Percentiles rank a stretch among this genome's conserved stretches.
phyloP scores from a whole-genome alignment of 2,113 vertebrate species.

The Anthoscopus minutus region DNA sequence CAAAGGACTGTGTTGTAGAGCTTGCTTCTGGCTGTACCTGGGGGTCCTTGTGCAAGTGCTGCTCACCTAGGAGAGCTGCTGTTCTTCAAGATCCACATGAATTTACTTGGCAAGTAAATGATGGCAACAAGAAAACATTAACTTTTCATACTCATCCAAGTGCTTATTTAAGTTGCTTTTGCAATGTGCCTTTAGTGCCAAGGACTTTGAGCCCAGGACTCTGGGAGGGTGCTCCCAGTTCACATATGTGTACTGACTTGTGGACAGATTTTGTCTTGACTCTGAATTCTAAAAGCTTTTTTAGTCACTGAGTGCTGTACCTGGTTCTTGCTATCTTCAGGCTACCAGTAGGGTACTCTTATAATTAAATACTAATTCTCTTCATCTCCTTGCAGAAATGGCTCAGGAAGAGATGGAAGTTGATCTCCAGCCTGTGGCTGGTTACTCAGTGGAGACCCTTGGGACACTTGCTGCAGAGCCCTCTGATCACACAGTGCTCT shows the following conservation, averaged over 20 bases:
- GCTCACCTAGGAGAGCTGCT: neutral
- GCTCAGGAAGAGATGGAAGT: conserved; percentile 84
- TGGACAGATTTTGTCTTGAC: neutral
- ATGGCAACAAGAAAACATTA: neutral
- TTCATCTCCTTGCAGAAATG: conserved; percentile 58
- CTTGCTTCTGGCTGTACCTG: neutral
- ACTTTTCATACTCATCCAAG: neutral
- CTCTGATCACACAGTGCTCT: neutral
- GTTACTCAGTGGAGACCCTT: neutral
- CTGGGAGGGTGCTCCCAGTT: neutral
- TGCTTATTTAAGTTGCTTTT: neutral
- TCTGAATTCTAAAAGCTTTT: neutral
- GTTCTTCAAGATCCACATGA: neutral
- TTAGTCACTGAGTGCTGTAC: neutral
- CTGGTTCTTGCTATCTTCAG: neutral
- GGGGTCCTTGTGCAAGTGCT: neutral
- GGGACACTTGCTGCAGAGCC: neutral
- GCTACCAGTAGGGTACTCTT: neutral
- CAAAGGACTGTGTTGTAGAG: neutral
- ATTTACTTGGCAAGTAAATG: neutral
- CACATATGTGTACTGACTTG: rapidly evolving
- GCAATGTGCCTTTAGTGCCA: neutral
- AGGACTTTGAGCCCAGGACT: neutral
- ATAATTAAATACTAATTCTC: neutral
- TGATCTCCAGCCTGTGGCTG: conserved; percentile 48